Conservation (phyloP, 2,797 vertebrate species). For the Benthosema pterotum region DNA sequence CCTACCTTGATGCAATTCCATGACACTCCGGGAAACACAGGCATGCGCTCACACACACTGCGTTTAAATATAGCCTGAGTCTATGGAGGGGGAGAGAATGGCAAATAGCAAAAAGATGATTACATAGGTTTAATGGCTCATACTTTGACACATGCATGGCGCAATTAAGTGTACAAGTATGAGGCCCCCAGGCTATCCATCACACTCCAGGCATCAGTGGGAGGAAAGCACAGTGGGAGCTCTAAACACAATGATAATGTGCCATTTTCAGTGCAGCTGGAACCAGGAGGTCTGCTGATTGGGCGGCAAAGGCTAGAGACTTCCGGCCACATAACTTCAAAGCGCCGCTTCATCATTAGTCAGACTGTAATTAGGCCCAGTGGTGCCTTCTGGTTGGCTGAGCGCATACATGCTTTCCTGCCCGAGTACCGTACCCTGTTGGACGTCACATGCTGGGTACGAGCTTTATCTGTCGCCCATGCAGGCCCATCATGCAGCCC, state of each 20-base stretch:
- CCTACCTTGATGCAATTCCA: conserved; percentile 1
- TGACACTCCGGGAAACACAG: conserved; percentile 12
- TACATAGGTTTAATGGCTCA: background rate
- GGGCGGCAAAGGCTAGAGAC: conserved; percentile 29
- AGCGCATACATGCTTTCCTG: conserved; percentile 49
- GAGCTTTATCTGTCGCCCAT: conserved; percentile 37
- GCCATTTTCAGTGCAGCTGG: conserved; percentile 20
- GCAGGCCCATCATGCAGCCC: conserved; percentile 14
- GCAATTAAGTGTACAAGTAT: background rate
- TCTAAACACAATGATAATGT: conserved; percentile 7
- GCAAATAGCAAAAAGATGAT: background rate
- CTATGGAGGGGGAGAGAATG: too few relatives aligned
- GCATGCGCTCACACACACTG: background rate
- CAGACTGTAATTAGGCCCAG: conserved; percentile 64
- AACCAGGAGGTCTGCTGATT: conserved; percentile 34
- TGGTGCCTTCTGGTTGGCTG: conserved; percentile 49
- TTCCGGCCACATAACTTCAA: conserved; percentile 37
- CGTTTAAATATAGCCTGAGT: background rate
- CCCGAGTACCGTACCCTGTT: conserved; percentile 1
- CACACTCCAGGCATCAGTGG: conserved; percentile 11
- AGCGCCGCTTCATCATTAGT: conserved; percentile 52
- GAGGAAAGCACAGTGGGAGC: conserved; percentile 22
- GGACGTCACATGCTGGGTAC: conserved; percentile 47
- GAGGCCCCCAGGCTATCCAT: conserved; percentile 23
- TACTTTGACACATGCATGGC: background rate